phyloP scores from a whole-genome alignment of 2,113 vertebrate species.

The Gopherus evgoodei region DNA sequence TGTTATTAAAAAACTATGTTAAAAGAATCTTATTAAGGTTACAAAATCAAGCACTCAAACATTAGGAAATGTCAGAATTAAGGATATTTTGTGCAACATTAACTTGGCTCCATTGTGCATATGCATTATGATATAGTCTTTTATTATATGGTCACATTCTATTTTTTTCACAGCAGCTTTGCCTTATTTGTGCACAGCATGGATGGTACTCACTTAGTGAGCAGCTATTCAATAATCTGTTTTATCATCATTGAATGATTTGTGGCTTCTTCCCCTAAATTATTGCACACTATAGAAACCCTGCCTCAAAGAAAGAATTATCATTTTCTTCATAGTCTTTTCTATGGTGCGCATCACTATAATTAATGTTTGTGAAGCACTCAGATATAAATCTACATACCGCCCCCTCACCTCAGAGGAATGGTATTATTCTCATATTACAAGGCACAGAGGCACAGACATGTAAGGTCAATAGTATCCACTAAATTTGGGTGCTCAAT shows the following conservation, averaged over 20 bases:
- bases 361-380: not conserved
- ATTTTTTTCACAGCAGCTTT: not conserved
- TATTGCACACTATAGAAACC: not conserved
- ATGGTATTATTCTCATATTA: not conserved
- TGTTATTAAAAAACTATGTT: not conserved
- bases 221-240: not conserved
- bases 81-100: not conserved
- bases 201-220: not conserved
- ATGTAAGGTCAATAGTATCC: not conserved
- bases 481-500: not conserved
- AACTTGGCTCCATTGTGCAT: not conserved
- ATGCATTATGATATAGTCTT: not conserved
- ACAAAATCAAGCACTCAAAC: not conserved
- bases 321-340: not conserved
- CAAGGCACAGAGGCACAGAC: not conserved
- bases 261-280: not conserved
- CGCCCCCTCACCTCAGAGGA: not conserved
- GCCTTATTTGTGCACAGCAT: not conserved
- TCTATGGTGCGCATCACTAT: not conserved
- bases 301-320: not conserved
- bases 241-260: not conserved
- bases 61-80: not conserved
- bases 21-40: not conserved
- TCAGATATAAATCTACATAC: not conserved
- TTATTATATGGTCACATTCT: not conserved